phyloP scores from a whole-genome alignment of 2,888 invertebrate species.

The Anoplius nigerrimus region DNA sequence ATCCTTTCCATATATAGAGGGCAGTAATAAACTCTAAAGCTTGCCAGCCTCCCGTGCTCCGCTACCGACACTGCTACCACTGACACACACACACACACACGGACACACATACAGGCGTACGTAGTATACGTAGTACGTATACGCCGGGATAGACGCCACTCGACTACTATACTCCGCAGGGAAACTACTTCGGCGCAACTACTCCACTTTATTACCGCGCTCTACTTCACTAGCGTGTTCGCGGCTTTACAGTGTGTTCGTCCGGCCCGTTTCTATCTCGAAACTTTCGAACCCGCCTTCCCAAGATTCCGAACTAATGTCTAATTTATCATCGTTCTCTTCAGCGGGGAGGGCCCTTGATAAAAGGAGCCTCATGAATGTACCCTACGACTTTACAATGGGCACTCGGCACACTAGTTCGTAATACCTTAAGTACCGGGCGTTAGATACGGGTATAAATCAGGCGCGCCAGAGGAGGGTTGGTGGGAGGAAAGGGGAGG shows the following conservation, averaged over 20 bases:
- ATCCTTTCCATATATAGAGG: conserved; percentile 6
- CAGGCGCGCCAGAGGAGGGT: no score
- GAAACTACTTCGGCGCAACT: conserved; percentile 49
- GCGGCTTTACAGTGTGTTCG: conserved; percentile 38
- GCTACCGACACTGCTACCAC: conserved; percentile 1
- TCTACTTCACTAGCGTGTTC: conserved; percentile 48
- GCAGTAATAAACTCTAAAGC: conserved; percentile 32
- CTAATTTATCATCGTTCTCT: conserved; percentile 46
- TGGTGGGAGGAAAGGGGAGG: no score
- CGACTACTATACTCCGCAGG: conserved; percentile 28
- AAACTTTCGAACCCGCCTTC: conserved; percentile 43
- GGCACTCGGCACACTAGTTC: background rate
- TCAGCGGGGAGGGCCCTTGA: conserved; percentile 12
- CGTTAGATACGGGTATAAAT: no score
- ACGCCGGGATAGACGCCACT: conserved; percentile 3
- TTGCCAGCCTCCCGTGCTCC: conserved; percentile 9
- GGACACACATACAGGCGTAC: no score
- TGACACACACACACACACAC: background rate
- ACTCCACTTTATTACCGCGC: conserved; percentile 51
- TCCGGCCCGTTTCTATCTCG: conserved; percentile 21
- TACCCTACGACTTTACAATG: conserved; percentile 45
- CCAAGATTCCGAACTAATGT: conserved; percentile 31
- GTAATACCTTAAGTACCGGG: background rate
- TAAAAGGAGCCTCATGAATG: conserved; percentile 44
- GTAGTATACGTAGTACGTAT: no score